Conservation (phyloP, 2,797 vertebrate genomes). For the Scolopax rusticola region DNA sequence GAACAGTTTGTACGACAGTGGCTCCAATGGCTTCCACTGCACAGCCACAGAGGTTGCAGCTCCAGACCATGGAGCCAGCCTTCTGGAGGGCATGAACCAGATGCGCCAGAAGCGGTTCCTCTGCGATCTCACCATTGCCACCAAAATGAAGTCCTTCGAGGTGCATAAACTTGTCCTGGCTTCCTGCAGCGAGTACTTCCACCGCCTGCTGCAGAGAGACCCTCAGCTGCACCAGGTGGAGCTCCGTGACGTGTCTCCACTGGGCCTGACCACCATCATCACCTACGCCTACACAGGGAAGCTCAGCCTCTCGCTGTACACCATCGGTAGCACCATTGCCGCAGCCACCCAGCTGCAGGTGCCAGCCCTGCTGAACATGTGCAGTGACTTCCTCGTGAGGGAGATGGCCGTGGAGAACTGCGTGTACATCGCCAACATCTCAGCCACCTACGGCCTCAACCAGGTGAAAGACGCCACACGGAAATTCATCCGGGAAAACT, state of each 20-base stretch:
- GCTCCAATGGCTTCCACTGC: slow-evolving; percentile 74
- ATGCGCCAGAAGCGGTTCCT: slow-evolving; percentile 88
- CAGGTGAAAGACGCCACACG: slow-evolving; percentile 79
- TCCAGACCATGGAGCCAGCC: slow-evolving; percentile 78
- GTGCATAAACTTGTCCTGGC: slow-evolving; percentile 88
- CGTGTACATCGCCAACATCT: slow-evolving; percentile 88
- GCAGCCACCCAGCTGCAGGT: slow-evolving; percentile 84
- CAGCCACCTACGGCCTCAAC: slow-evolving; percentile 81
- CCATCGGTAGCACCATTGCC: slow-evolving; percentile 87
- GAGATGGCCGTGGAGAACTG: slow-evolving; percentile 88
- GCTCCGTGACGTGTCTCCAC: slow-evolving; percentile 81
- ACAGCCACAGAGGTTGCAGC: slow-evolving; percentile 82
- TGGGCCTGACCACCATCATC: slow-evolving; percentile 85
- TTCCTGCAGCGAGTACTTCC: slow-evolving; percentile 86
- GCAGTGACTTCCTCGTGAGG: slow-evolving; percentile 85
- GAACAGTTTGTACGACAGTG: slow-evolving; percentile 79
- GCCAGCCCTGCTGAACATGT: slow-evolving; percentile 85
- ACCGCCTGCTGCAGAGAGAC: slow-evolving; percentile 85
- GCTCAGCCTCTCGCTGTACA: slow-evolving; percentile 89
- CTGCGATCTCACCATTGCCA: slow-evolving; percentile 86
- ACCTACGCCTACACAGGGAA: slow-evolving; percentile 87
- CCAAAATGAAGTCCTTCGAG: slow-evolving; percentile 87
- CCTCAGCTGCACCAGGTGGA: slow-evolving; percentile 84
- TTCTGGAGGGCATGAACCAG: slow-evolving; percentile 86
- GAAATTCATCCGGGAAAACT: slow-evolving; percentile 85